Percentiles rank a stretch among this genome's conserved stretches.
Conservation (phyloP, 2,888 invertebrate species). For the Scaptomyza parva region DNA sequence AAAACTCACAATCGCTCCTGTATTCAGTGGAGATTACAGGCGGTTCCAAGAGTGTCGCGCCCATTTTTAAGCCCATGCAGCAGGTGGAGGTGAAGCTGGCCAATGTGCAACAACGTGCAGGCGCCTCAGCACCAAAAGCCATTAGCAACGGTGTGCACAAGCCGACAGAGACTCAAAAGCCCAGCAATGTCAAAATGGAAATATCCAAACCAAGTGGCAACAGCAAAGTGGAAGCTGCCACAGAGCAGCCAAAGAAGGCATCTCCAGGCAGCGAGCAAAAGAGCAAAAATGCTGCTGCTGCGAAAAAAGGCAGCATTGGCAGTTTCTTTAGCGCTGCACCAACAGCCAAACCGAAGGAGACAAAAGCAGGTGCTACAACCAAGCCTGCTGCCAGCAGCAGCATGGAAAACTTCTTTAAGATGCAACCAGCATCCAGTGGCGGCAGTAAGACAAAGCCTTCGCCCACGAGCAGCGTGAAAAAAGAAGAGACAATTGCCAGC, state of each 20-base stretch:
- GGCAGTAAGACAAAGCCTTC: constrained; percentile 32
- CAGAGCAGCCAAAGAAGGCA: constrained; percentile 39
- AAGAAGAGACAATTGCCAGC: constrained; percentile 34
- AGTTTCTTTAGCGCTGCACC: constrained; percentile 70
- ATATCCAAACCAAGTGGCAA: constrained; percentile 14
- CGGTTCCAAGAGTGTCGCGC: constrained; percentile 77
- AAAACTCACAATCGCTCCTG: constrained; percentile 69
- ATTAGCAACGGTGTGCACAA: constrained; percentile 42
- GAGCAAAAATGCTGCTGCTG: constrained; percentile 23
- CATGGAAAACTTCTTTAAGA: constrained; percentile 68
- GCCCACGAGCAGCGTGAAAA: constrained; percentile 24
- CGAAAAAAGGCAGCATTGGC: constrained; percentile 73
- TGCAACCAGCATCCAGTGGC: constrained; percentile 40
- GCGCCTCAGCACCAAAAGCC: constrained; percentile 20
- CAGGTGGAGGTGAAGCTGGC: constrained; percentile 64
- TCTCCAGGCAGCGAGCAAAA: constrained; percentile 54
- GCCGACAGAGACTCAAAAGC: constrained; percentile 6
- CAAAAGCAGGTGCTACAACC: constrained; percentile 39
- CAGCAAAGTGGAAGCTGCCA: constrained; percentile 18
- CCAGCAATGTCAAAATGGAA: constrained; percentile 11
- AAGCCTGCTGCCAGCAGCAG: constrained; percentile 45
- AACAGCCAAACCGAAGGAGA: constrained; percentile 53
- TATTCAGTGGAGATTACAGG: constrained; percentile 82
- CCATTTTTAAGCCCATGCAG: constrained; percentile 76
- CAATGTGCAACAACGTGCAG: constrained; percentile 50